These are phyloP conservation scores for Saccostrea cuccullata DNA, from an alignment of 1,140 invertebrate genomes.

Conservation along the genomic window DNA sequence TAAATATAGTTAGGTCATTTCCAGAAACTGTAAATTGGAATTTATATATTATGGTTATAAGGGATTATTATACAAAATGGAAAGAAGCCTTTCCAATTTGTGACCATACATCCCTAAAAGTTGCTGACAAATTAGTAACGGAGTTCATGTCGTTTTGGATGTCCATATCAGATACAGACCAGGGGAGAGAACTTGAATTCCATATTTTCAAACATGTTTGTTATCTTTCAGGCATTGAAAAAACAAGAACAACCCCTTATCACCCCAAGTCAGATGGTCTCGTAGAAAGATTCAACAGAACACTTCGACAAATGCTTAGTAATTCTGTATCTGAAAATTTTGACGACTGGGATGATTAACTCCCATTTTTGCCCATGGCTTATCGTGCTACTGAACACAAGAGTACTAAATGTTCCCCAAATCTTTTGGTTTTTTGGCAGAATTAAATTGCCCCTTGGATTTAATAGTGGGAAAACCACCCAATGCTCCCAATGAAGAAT, in stretches of 20 bases:
- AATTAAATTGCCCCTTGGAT: conserved; percentile 53
- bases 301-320: conserved; percentile 42
- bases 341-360: not conserved
- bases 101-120: conserved; percentile 50
- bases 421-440: conserved; percentile 53
- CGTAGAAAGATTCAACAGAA: conserved; percentile 63
- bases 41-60: conserved; percentile 27
- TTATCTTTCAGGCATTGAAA: conserved; percentile 50
- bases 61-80: conserved; percentile 25
- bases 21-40: not conserved
- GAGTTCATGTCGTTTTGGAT: conserved; percentile 70
- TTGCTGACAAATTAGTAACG: conserved; percentile 59
- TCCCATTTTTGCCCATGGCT: no score
- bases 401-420: not conserved
- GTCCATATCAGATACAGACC: conserved; percentile 75
- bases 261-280: conserved; percentile 62
- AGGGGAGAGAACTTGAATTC: conserved; percentile 69
- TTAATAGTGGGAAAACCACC: conserved; percentile 43
- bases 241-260: conserved; percentile 57
- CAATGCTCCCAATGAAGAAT: not conserved
- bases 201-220: conserved; percentile 58
- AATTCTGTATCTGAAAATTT: not conserved
- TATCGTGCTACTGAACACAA: no score
- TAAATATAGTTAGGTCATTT: no score
- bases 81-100: conserved; percentile 29